Conservation (phyloP, 2,888 invertebrate species). For the Pteria penguin region DNA sequence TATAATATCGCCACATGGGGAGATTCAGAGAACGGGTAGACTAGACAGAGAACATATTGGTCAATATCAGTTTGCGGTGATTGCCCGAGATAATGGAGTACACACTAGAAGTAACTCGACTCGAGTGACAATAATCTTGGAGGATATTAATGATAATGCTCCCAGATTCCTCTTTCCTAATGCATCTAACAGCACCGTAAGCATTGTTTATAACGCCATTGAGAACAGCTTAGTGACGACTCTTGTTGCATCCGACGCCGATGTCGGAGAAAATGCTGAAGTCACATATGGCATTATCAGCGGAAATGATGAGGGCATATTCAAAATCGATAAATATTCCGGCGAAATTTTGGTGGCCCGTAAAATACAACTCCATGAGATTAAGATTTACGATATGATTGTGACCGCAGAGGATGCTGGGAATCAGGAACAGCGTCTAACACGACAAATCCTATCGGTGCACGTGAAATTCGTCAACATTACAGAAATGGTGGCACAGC, state of each 20-base stretch:
- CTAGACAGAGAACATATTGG: conserved; percentile 31
- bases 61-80: conserved; percentile 23
- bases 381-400: conserved; percentile 34
- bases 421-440: conserved; percentile 2
- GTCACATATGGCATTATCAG: conserved; percentile 29
- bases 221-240: conserved; percentile 32
- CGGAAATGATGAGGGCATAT: conserved; percentile 33
- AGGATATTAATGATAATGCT: conserved; percentile 39
- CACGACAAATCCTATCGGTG: conserved; percentile 22
- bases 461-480: conserved; percentile 37
- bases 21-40: conserved; percentile 27
- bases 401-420: conserved; percentile 33
- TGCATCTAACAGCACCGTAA: conserved; percentile 20
- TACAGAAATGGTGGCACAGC: conserved; percentile 13
- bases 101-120: conserved; percentile 27
- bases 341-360: conserved; percentile 38
- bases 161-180: conserved; percentile 38
- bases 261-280: conserved; percentile 39
- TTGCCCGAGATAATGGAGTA: conserved; percentile 33
- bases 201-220: conserved; percentile 20
- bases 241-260: conserved; percentile 40
- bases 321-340: conserved; percentile 37
- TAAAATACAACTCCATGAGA: conserved; percentile 29
- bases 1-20: conserved; percentile 19
- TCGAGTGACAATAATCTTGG: conserved; percentile 19